Base-by-base conservation (phyloP, 2,888 invertebrate species). In the Branchipolynoe longqiensis region DNA sequence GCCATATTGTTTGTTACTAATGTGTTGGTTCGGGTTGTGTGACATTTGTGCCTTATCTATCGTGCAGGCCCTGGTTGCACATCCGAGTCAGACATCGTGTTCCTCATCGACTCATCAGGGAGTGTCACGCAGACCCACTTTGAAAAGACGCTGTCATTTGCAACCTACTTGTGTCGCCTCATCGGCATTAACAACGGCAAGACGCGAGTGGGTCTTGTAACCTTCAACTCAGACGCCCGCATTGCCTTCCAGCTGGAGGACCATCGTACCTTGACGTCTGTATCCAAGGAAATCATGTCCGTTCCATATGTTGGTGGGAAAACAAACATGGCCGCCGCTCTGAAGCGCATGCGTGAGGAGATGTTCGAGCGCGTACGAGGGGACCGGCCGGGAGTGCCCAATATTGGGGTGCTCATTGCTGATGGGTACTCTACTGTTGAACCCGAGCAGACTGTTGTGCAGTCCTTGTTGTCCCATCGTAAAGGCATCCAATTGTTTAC, bases 311-410 rank as follows among this genome's bases (percentile, higher is more conserved):
- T 88, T 1, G 91, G 89, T 40, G 92, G 92, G 31, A 91, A 90
- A 64, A 92, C 92, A 12, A 92, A 92, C 83, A 92, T 91, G 14
- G 92, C 91, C 6, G 91, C 89, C 83, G 92, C 90, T 90, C 85
- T 92, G 0, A 87, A 86, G 22, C 87, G 87, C 14, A 91, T 91
- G 91, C 87, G 91, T 28, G 87, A 88, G 14, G 85, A 89, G 48
- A 90, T 92, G 90, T 92, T 91, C 86, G 89, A 88, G 28, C 83
- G 40, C 84, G 87, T 82, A 28, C 89, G 90, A 82, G 92, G 92
- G 0, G 92, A 92, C 86, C 87, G 92, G 56, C 90, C 91, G 28
- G 88, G 89, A 36, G 91, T 90, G 8, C 89, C 90, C 2, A 92
- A 92, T 74, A 87, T 91, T 54, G 90, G 89, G 18, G 89, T 92